Evolutionary conservation across 2,113 vertebrate genomes (phyloP).

Genomic region (Anarhynchus alexandrinus): DNA sequence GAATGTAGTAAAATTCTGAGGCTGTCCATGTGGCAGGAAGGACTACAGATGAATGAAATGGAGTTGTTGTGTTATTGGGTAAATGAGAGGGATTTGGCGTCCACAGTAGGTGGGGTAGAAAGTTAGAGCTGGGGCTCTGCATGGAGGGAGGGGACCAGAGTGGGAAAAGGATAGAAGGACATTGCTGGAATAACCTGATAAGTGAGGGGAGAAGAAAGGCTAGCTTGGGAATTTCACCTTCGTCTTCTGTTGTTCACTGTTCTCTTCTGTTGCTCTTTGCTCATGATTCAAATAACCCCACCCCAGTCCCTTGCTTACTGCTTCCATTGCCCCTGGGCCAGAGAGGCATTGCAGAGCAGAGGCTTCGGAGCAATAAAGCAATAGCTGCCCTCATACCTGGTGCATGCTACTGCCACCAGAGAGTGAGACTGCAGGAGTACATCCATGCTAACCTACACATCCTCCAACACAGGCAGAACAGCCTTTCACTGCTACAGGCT

Average conservation of each 20-base stretch:
- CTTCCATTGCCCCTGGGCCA: neutral
- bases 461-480: neutral
- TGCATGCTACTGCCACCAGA: neutral
- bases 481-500: neutral
- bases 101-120: neutral
- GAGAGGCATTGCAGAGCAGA: neutral
- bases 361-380: neutral
- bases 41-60: neutral
- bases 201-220: neutral
- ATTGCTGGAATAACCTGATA: neutral
- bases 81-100: neutral
- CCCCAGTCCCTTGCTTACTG: neutral
- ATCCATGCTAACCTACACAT: neutral
- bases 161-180: neutral
- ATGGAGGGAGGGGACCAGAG: rapidly evolving
- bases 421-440: neutral
- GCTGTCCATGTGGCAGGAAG: neutral
- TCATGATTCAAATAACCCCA: neutral
- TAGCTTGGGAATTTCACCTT: neutral
- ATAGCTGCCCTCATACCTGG: neutral
- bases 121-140: neutral
- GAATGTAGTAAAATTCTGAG: neutral
- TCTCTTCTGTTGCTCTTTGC: neutral
- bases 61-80: neutral
- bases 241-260: neutral